Evolutionary conservation across 2,797 vertebrate species (phyloP).

Genomic region (Bryconaethiops microstoma): DNA sequence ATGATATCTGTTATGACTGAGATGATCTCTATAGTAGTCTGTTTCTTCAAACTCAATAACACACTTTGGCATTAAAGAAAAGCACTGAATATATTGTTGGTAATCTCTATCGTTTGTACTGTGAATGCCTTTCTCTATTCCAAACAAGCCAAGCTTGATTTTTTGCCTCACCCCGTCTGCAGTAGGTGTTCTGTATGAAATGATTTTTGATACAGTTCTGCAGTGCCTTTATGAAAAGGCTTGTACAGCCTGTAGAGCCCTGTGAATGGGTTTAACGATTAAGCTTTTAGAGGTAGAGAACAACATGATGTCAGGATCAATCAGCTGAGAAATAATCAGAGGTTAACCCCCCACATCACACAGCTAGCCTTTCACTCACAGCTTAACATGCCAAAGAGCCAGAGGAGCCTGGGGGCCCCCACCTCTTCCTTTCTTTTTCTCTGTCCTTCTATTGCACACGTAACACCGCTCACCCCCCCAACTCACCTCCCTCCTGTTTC

Average conservation of each 20-base stretch:
- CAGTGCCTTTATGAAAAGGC: conserved; percentile 27
- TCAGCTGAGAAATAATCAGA: conserved; percentile 42
- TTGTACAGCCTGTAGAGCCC: conserved; percentile 15
- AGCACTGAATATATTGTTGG: neutral
- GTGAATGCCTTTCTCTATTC: neutral
- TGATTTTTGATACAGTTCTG: conserved; percentile 5
- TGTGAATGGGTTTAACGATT: conserved; percentile 33
- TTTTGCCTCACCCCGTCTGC: neutral
- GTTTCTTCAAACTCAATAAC: too few species aligned
- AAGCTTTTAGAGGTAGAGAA: conserved; percentile 30
- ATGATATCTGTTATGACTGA: too few species aligned
- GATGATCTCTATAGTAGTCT: too few species aligned
- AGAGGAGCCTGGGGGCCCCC: conserved; percentile 26
- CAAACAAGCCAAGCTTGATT: neutral
- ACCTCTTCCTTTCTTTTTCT: conserved; percentile 22
- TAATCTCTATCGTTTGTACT: neutral
- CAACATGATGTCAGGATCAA: conserved; percentile 40
- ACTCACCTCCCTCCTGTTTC: neutral
- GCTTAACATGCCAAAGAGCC: conserved; percentile 42
- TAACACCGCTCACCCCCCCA: neutral
- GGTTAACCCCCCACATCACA: conserved; percentile 36
- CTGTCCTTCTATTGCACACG: neutral
- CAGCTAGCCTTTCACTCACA: conserved; percentile 38
- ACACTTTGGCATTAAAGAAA: neutral
- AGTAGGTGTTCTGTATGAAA: neutral